Evolutionary conservation across 2,888 invertebrate species (phyloP), one percentile per base, ranked within the genome.

Genomic region (Formica aserva): DNA sequence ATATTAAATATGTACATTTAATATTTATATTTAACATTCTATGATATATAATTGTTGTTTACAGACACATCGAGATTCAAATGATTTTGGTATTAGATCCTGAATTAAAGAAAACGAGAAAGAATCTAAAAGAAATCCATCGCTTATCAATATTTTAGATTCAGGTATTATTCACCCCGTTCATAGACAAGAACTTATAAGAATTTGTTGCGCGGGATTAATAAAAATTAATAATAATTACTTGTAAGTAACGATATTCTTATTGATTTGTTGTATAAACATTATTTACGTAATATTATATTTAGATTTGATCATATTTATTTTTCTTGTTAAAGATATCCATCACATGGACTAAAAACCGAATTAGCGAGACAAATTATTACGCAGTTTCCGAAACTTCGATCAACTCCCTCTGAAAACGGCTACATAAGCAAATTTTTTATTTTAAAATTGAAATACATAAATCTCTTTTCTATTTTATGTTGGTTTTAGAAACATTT

Each of bases 231-330:
- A 32, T 18, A 62, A n/a, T 62, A 5, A 62, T 5, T 32, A 6
- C 32, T 62, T 62, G 62, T 62, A 62, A 62, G 57, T 55, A 55
- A 55, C 22, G n/a, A 57, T 57, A 22, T 57, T 57, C 13, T 57
- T 62, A 41, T 41, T 41, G 11, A 41, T 41, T 41, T 41, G 5
- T 41, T 32, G 32, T 62, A 32, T 62, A 29, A 29, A 26, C 60
- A 29, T 15, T 29, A 60, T 29, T 29, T 60, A 29, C 26, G 29
- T 29, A 29, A 60, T 60, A 26, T 26, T 29, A 15, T 60, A 29
- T 60, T 29, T 60, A 26, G 15, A 60, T 60, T 29, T 26, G 15
- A 60, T 60, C 22, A 22, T 22, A 22, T 22, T 22, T 22, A 22
- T 29, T 29, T 13, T 62, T 62, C 18, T 32, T 62, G 18, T 62